Evolutionary conservation across 1,140 invertebrate genomes (phyloP).

Genomic region (Prorops nasuta): DNA sequence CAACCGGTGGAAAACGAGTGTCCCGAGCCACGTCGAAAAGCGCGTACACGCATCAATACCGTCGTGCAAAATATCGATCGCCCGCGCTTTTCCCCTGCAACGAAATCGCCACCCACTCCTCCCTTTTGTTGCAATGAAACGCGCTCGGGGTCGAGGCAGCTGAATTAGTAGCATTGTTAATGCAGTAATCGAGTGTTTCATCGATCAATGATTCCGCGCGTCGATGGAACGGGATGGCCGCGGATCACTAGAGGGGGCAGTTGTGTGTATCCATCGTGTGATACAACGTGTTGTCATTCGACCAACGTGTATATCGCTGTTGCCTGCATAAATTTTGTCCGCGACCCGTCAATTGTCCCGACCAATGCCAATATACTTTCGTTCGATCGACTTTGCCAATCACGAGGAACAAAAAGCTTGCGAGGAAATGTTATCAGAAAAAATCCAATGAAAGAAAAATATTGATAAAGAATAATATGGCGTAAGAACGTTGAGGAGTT

Average conservation of each 20-base stretch:
- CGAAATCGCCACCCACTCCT: no score
- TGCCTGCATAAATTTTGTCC: constrained; percentile 17
- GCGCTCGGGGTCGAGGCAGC: neutral
- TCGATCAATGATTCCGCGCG: constrained; percentile 46
- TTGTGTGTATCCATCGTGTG: constrained; percentile 28
- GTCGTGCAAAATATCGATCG: no score
- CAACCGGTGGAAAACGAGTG: constrained; percentile 43
- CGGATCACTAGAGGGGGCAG: constrained; percentile 35
- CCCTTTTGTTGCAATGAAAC: no score
- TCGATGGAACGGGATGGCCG: constrained; percentile 2
- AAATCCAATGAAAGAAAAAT: no score
- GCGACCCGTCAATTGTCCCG: constrained; percentile 10
- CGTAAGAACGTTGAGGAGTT: no score
- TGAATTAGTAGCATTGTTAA: constrained; percentile 51
- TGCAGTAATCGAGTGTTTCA: constrained; percentile 53
- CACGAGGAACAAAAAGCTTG: neutral
- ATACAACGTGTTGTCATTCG: constrained; percentile 46
- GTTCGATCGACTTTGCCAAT: neutral
- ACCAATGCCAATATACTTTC: constrained; percentile 23
- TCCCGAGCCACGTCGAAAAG: constrained; percentile 42
- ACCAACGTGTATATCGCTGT: constrained; percentile 25
- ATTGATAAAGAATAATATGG: no score
- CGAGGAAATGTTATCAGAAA: constrained; percentile 8
- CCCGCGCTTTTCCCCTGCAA: no score
- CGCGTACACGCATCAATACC: constrained; percentile 34